These are phyloP conservation scores for Corydoras sp. DNA, from an alignment of 2,113 vertebrate species.

Conservation along the genomic window DNA sequence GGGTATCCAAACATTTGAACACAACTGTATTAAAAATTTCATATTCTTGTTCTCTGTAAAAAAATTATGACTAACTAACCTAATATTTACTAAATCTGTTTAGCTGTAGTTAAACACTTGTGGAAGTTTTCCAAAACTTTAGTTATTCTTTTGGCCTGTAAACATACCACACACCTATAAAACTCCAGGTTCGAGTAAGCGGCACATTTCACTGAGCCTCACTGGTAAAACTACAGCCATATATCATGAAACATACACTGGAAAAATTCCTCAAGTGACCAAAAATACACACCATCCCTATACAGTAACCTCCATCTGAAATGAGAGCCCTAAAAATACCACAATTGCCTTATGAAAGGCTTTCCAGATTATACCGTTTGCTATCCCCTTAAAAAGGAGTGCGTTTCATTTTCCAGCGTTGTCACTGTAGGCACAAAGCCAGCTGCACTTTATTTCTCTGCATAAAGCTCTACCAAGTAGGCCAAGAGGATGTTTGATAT, in stretches of 20 bases:
- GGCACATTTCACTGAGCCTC: conserved; percentile 8
- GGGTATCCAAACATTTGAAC: too few relatives aligned
- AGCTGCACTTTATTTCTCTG: conserved; percentile 47
- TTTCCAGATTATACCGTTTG: conserved; percentile 23
- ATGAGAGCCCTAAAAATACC: conserved; percentile 26
- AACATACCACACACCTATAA: conserved; percentile 18
- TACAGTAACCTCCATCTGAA: conserved; percentile 29
- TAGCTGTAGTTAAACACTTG: too few relatives aligned
- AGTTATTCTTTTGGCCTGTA: not conserved
- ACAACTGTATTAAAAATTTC: too few relatives aligned
- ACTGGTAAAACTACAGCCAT: conserved; percentile 7
- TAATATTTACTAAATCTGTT: too few relatives aligned
- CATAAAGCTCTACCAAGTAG: conserved; percentile 6
- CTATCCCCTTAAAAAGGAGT: conserved; percentile 1
- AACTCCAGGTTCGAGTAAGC: conserved; percentile 31
- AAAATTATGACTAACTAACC: too few relatives aligned
- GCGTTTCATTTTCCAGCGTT: conserved; percentile 49
- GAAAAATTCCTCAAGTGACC: conserved; percentile 33
- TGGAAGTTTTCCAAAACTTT: not conserved
- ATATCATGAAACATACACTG: conserved; percentile 3
- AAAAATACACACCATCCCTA: conserved; percentile 16
- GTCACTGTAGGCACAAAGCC: conserved; percentile 47
- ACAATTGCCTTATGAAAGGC: conserved; percentile 22
- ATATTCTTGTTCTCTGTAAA: too few relatives aligned
- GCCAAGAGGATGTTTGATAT: conserved; percentile 17